Conservation (phyloP, 2,888 invertebrate species). For the Geotrupes spiniger region DNA sequence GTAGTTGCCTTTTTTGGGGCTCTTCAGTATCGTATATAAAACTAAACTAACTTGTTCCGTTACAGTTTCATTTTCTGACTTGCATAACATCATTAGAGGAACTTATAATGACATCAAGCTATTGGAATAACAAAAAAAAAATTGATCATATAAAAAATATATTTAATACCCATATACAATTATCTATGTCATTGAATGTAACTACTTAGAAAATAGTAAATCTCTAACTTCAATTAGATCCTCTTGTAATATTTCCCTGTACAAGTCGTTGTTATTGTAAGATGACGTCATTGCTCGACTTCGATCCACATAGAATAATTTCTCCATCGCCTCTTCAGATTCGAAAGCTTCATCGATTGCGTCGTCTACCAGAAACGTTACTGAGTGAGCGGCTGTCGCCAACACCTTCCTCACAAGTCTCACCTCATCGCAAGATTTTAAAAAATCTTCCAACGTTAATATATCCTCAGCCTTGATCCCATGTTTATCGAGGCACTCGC, state of each 20-base stretch:
- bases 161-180: no score
- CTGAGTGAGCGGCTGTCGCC: constrained; percentile 34
- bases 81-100: no score
- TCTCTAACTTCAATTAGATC: constrained; percentile 37
- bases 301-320: constrained; percentile 37
- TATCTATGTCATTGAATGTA: no score
- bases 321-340: constrained; percentile 31
- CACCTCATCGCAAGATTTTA: constrained; percentile 27
- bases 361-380: constrained; percentile 34
- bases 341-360: constrained; percentile 21
- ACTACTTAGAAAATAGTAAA: constrained; percentile 28
- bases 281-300: constrained; percentile 28
- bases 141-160: no score
- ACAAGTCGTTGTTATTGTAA: constrained; percentile 28
- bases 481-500: background rate
- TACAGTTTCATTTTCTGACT: no score
- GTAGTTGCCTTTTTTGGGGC: no score
- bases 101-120: no score
- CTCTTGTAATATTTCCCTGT: constrained; percentile 37
- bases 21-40: no score
- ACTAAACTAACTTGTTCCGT: no score
- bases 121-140: no score
- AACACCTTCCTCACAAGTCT: constrained; percentile 32
- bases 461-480: constrained; percentile 7
- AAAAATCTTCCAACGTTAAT: constrained; percentile 23